Base-by-base conservation (phyloP, 2,113 vertebrate genomes). In the Copsychus sechellarum region DNA sequence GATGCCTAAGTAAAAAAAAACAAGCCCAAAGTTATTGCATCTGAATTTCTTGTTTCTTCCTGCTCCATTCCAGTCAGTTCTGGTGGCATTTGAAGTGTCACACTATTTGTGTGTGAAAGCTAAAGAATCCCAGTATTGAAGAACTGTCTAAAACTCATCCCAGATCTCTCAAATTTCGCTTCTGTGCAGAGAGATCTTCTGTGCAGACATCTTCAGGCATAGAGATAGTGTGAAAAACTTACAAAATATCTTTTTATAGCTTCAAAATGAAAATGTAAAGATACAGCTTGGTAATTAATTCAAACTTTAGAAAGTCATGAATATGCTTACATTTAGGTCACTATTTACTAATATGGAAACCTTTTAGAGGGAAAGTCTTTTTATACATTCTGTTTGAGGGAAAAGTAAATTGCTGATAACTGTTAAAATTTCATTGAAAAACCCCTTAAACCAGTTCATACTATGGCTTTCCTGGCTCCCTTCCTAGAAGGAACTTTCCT, bases 391-490 rank as follows among this genome's bases (percentile, higher is more conserved):
- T 67, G 13, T 34, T 50, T 45, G 38, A 58, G 20, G 43, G 40
- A 67, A 38, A 77, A 72, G 13, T 36, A 77, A 80, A 69, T 60
- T 62, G 26, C 38, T 45, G 43, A 9, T 67, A 65, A 61, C 28
- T 34, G 33, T 58, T 60, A 19, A 80, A 79, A 61, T 22, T 29
- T 53, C 6, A 19, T 66, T 11, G 65, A 58, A 29, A 40, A 24
- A 0, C 0, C 8, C 8, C 22, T 84, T 42, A 19, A 20, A 38
- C 9, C 11, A 15, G 6, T n/a, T 72, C 34, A 20, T 56, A 5
- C 33, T 22, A 3, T 10, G 7, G 16, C 17, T 67, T 69, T 60
- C 23, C 48, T 71, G 43, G 25, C 18, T 45, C 6, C 43, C 15
- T 60, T 61, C 28, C 25, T 28, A 7, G 34, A n/a, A 34, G 45